These are phyloP conservation scores for Drosophila mulleri DNA, from an alignment of 2,888 invertebrate species.

Conservation along the genomic window DNA sequence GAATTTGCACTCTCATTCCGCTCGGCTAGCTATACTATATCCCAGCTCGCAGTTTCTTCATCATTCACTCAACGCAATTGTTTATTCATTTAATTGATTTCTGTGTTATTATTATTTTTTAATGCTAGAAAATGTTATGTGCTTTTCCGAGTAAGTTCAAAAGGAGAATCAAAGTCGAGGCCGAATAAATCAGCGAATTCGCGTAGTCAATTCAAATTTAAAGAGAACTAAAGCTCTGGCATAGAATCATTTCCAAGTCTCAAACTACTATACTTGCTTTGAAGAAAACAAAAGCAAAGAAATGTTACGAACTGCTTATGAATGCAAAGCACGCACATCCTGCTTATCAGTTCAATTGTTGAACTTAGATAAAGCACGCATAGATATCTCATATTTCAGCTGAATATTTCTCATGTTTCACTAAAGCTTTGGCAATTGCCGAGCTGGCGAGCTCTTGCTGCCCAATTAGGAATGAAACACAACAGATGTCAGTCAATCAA, in stretches of 20 bases:
- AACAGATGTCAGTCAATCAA: not conserved
- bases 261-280: not conserved
- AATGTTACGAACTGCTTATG: constrained; percentile 5
- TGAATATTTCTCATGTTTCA: not conserved
- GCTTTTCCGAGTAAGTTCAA: not conserved
- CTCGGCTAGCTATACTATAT: too few species aligned
- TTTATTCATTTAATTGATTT: too few species aligned
- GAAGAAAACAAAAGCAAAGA: not conserved
- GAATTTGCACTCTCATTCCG: too few species aligned
- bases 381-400: not conserved
- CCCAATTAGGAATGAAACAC: not conserved
- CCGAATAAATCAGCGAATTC: too few species aligned
- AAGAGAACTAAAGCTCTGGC: not conserved
- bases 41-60: too few species aligned
- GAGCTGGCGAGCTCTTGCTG: not conserved
- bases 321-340: constrained; percentile 1
- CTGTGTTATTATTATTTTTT: too few species aligned
- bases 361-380: constrained; percentile 2
- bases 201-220: not conserved
- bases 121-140: not conserved
- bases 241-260: not conserved
- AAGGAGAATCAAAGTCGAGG: too few species aligned
- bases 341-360: not conserved
- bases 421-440: not conserved
- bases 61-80: too few species aligned